A percentile compares a stretch with the other conserved stretches of the same genome.
phyloP scores from a whole-genome alignment of 2,888 invertebrate genomes.

The Falcaria lacertinaria region DNA sequence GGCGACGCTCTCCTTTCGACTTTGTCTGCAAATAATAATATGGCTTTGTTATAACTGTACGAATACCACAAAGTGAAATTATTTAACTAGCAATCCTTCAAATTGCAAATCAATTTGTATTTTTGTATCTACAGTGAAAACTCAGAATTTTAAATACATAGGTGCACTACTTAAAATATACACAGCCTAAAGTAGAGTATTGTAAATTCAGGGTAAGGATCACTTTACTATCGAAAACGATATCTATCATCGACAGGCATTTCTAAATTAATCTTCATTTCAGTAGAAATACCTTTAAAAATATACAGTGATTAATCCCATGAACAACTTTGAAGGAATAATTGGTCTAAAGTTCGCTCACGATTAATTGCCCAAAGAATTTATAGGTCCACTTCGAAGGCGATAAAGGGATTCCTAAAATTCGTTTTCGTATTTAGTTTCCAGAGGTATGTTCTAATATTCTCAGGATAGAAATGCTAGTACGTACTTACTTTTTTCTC shows the following conservation, averaged over 20 bases:
- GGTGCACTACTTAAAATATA: too few species aligned
- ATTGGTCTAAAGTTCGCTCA: slow-evolving; percentile 3
- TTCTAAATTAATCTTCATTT: neutral
- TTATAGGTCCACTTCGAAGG: slow-evolving; percentile 6
- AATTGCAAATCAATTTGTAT: too few species aligned
- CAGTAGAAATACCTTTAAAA: neutral
- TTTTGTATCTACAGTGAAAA: too few species aligned
- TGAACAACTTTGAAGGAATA: slow-evolving; percentile 6
- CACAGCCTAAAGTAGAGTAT: too few species aligned
- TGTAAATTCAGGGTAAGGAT: too few species aligned
- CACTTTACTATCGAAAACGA: too few species aligned
- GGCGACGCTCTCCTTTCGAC: slow-evolving; percentile 47
- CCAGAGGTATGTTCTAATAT: neutral
- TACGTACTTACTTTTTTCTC: slow-evolving; percentile 45
- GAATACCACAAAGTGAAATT: too few species aligned
- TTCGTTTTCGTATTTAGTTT: slow-evolving; percentile 3
- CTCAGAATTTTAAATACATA: too few species aligned
- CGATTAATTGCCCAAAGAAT: slow-evolving; percentile 15
- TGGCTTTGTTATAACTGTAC: too few species aligned
- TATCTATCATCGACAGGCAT: too few species aligned
- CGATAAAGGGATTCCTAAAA: slow-evolving; percentile 4
- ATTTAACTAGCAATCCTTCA: too few species aligned
- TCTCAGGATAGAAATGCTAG: neutral
- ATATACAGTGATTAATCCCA: neutral
- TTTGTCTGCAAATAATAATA: slow-evolving; percentile 18